Percentiles rank a stretch among this genome's conserved stretches.
Evolutionary conservation across 2,797 vertebrate species (phyloP).

Genomic region (Streptopelia turtur): DNA sequence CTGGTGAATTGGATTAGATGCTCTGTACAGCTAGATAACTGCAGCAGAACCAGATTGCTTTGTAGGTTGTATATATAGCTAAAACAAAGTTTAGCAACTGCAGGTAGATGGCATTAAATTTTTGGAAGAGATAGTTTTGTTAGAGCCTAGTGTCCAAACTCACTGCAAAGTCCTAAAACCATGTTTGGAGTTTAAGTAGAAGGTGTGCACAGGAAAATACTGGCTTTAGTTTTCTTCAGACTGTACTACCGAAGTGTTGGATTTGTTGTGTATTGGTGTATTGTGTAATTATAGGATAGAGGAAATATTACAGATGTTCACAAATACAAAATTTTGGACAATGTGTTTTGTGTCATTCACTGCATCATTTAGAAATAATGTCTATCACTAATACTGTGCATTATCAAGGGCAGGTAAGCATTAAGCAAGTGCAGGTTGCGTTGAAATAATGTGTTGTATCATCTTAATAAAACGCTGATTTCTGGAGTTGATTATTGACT

Average conservation of each 20-base stretch:
- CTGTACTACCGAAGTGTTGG: not conserved
- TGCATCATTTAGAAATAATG: not conserved
- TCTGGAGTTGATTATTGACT: not conserved
- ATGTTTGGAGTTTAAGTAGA: not conserved
- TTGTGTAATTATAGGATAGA: not conserved
- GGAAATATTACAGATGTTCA: not conserved
- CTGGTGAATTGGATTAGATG: not conserved
- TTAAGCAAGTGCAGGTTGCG: not conserved
- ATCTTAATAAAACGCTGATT: not conserved
- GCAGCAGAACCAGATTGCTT: not conserved
- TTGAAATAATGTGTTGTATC: not conserved
- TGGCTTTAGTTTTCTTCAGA: not conserved
- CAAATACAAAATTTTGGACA: not conserved
- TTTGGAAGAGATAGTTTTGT: not conserved
- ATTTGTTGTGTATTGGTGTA: not conserved
- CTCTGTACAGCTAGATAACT: not conserved
- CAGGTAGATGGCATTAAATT: not conserved
- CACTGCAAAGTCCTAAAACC: not conserved
- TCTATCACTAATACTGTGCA: not conserved
- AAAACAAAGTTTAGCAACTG: not conserved
- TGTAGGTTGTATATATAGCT: not conserved
- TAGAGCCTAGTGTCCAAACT: not conserved
- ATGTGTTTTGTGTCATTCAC: not conserved
- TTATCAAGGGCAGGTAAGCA: not conserved
- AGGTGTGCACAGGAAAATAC: not conserved